A percentile compares a stretch with the other conserved stretches of the same genome.
Conservation (phyloP, 2,113 vertebrate genomes). For the Lipophrys pholis region DNA sequence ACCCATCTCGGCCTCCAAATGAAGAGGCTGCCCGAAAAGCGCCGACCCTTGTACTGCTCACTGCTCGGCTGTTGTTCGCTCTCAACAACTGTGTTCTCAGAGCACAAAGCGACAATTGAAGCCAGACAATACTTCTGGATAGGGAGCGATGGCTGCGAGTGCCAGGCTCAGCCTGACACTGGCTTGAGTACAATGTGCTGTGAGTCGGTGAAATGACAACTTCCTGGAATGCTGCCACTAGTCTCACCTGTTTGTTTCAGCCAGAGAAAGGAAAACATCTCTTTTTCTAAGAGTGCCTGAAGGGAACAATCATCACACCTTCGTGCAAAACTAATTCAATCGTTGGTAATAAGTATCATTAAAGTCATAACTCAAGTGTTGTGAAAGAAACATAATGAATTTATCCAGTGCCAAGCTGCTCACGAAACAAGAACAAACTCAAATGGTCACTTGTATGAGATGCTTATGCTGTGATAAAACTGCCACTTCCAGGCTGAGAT, state of each 20-base stretch:
- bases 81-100: conserved; percentile 43
- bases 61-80: conserved; percentile 41
- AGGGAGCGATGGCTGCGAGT: conserved; percentile 46
- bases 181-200: conserved; percentile 36
- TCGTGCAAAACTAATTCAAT: conserved; percentile 14
- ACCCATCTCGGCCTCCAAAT: conserved; percentile 69
- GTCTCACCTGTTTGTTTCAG: conserved; percentile 30
- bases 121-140: conserved; percentile 22
- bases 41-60: conserved; percentile 33
- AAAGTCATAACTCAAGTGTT: conserved; percentile 5
- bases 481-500: conserved; percentile 5
- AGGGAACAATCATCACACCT: conserved; percentile 5
- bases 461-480: background rate
- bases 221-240: conserved; percentile 15
- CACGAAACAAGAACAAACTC: conserved; percentile 8
- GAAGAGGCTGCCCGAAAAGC: conserved; percentile 30
- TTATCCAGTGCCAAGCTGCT: too few relatives aligned
- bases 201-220: conserved; percentile 29
- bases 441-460: background rate
- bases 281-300: conserved; percentile 14
- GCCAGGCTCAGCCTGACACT: conserved; percentile 70
- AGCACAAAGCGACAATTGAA: conserved; percentile 74
- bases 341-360: conserved; percentile 9
- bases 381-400: conserved; percentile 9
- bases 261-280: background rate